Conservation (phyloP, 2,113 vertebrate genomes). For the Mus pahari region DNA sequence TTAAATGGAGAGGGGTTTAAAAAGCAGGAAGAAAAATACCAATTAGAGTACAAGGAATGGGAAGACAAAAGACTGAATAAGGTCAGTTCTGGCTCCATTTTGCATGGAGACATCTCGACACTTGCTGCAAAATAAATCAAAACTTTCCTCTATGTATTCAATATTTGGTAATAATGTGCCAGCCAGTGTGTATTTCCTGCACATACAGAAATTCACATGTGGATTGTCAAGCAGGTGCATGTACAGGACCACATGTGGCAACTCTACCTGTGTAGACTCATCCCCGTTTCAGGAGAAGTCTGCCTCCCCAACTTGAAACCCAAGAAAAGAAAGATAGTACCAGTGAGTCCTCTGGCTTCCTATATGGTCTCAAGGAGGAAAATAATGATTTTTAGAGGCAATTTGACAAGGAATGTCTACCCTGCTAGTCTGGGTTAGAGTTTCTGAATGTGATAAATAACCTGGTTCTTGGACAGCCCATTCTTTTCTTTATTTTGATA, state of each 20-base stretch:
- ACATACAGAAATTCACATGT: not conserved
- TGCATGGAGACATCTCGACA: conserved; percentile 63
- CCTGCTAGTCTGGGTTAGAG: conserved; percentile 80
- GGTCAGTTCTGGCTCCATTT: conserved; percentile 62
- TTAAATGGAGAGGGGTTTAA: conserved; percentile 49
- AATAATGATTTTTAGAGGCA: conserved; percentile 80
- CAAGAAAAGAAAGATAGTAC: conserved; percentile 19
- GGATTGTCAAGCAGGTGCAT: not conserved
- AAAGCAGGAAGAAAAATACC: conserved; percentile 45
- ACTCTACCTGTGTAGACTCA: conserved; percentile 53
- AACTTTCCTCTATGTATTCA: conserved; percentile 63
- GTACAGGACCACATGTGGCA: conserved; percentile 70
- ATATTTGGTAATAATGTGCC: conserved; percentile 75
- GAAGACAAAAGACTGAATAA: conserved; percentile 57
- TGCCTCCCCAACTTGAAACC: conserved; percentile 56
- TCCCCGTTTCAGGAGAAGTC: conserved; percentile 58
- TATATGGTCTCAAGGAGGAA: conserved; percentile 68
- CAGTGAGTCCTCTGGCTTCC: conserved; percentile 63
- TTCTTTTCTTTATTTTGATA: conserved; percentile 84
- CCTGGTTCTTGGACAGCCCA: conserved; percentile 65
- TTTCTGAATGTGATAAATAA: conserved; percentile 86
- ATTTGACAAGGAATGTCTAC: conserved; percentile 82
- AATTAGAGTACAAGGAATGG: conserved; percentile 61
- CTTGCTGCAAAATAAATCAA: conserved; percentile 71
- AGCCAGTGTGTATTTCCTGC: conserved; percentile 29